Base-by-base conservation (phyloP, 1,140 invertebrate genomes). In the Zelostemma sp. region DNA sequence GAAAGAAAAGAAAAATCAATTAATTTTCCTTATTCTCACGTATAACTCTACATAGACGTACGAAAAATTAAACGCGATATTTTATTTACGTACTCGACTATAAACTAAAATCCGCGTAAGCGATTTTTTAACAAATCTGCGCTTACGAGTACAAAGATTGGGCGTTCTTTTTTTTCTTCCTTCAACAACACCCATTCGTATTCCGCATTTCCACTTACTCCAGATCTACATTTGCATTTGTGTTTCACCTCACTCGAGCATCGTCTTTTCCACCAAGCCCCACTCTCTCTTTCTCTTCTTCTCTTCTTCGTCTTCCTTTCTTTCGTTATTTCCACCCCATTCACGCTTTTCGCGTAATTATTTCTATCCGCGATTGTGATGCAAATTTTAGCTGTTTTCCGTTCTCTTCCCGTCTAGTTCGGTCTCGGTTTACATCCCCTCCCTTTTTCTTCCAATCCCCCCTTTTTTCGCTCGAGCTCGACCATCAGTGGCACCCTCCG, bases 341-440 rank as follows among this genome's bases (percentile, higher is more conserved):
- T 68, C 68, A 62, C 74, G 77, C 73, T 77, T 77, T 77, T 80
- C 73, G 72, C 77, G 78, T 82, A 82, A 83, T 83, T 84, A 82
- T 82, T 82, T 84, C 78, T 78, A 77, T 79, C 77, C 76, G 62
- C 80, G 79, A 83, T 83, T 84, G 81, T 82, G 58, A 83, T 83
- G 81, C 80, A 83, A 84, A 84, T 83, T 83, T 82, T 81, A 77
- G 70, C 77, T 80, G 78, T 81, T 78, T 79, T 76, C 67, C 70
- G 63, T 76, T 65, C 58, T 68, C 58, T 57, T 67, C 50, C 67
- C 46, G 47, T 69, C 51, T 54, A 21, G 12, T 58, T 58, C 35
- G 28, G 17, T 43, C 60, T 72, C 58, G 55, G 56, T 73, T 72
- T 74, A 68, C 68, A 60, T 65, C 47, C 58, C 66, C 21, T 41